Conservation (phyloP, 2,888 invertebrate species). For the Sipha maydis region DNA sequence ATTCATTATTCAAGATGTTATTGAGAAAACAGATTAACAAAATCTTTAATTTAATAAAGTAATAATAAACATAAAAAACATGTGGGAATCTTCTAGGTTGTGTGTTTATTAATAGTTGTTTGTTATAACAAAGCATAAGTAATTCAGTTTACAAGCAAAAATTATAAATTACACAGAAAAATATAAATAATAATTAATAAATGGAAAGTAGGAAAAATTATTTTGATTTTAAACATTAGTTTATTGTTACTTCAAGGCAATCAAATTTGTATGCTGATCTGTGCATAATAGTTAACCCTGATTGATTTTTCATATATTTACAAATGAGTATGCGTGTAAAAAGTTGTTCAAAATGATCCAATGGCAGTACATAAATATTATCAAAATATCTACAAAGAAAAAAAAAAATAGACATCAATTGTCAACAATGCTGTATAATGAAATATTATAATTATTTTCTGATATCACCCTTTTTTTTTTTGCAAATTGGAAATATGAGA, state of each 20-base stretch:
- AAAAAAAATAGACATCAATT: conserved; percentile 46
- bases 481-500: conserved; percentile 17
- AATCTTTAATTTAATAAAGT: conserved; percentile 26
- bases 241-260: conserved; percentile 22
- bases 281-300: conserved; percentile 59
- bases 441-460: conserved; percentile 1
- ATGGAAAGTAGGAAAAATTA: conserved; percentile 25
- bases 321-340: conserved; percentile 51
- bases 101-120: background rate
- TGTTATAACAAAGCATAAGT: conserved; percentile 26
- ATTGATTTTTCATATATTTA: conserved; percentile 56
- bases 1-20: conserved; percentile 12
- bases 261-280: conserved; percentile 45
- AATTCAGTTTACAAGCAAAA: conserved; percentile 30
- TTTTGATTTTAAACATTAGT: conserved; percentile 53
- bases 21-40: conserved; percentile 30
- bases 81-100: conserved; percentile 10
- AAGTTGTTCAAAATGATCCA: conserved; percentile 49
- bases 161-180: conserved; percentile 32
- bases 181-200: conserved; percentile 46
- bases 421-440: conserved; percentile 33
- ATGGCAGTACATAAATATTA: conserved; percentile 58
- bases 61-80: conserved; percentile 21
- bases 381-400: conserved; percentile 39
- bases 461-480: background rate